A percentile compares a stretch with the other conserved stretches of the same genome.
These are phyloP conservation scores for Melanotaenia pygmaea DNA, from an alignment of 2,797 vertebrate species.

Conservation along the genomic window DNA sequence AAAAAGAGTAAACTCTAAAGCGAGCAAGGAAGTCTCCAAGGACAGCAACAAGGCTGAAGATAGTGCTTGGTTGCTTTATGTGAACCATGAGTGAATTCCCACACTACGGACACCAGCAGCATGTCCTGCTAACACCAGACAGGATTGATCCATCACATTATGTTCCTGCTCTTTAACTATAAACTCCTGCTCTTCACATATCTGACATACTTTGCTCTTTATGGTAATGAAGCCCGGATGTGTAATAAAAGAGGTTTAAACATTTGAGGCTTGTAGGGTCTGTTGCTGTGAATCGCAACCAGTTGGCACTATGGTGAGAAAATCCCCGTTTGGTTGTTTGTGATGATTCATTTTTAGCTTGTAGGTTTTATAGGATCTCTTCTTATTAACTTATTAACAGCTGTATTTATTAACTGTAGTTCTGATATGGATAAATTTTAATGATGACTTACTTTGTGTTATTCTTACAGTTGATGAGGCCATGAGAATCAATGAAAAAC, in stretches of 20 bases:
- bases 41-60: constrained; percentile 1
- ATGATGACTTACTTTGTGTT: not conserved
- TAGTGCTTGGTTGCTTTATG: not conserved
- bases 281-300: constrained; percentile 1
- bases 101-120: constrained; percentile 16
- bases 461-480: constrained; percentile 87
- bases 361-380: not conserved
- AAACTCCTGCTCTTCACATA: constrained; percentile 9
- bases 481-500: constrained; percentile 87
- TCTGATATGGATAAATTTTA: not conserved
- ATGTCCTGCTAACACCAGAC: constrained; percentile 10
- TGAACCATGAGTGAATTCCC: constrained; percentile 18
- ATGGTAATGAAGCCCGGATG: constrained; percentile 6
- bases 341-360: not conserved
- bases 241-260: not conserved
- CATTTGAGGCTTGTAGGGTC: not conserved
- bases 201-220: constrained; percentile 9
- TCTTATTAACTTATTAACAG: not conserved
- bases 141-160: constrained; percentile 13
- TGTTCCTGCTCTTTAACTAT: constrained; percentile 10
- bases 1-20: constrained; percentile 16
- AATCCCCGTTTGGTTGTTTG: not conserved
- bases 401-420: not conserved
- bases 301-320: accelerated
- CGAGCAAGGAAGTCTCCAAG: constrained; percentile 22